These are phyloP conservation scores for Sphaerodactylus townsendi DNA, from an alignment of 2,113 vertebrate genomes.

Conservation along the genomic window DNA sequence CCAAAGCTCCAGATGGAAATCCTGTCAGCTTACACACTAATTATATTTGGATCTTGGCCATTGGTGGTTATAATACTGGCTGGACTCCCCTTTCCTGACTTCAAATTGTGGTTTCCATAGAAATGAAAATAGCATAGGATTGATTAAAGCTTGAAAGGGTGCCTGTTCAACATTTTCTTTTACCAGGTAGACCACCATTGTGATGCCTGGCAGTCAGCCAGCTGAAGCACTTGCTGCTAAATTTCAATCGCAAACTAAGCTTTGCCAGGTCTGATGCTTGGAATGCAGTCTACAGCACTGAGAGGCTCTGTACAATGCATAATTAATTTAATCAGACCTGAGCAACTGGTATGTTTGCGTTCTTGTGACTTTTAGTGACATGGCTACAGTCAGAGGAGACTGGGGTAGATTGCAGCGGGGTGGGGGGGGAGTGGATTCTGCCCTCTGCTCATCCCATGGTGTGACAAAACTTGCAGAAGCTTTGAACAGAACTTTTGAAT, in stretches of 20 bases:
- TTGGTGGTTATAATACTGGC: neutral
- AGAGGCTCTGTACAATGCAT: neutral
- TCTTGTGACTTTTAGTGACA: neutral
- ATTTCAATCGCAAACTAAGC: neutral
- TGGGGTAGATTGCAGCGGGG: too few species aligned
- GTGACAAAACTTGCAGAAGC: neutral
- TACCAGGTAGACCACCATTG: neutral
- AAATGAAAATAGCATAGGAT: neutral
- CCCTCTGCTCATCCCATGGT: neutral
- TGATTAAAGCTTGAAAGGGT: slow-evolving; percentile 4
- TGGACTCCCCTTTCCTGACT: neutral
- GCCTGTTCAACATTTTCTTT: neutral
- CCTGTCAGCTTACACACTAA: neutral
- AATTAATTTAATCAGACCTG: slow-evolving; percentile 5
- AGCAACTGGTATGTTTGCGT: neutral
- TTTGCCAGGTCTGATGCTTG: neutral
- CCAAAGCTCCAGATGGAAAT: neutral
- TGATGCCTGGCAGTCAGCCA: neutral
- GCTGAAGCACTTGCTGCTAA: slow-evolving; percentile 3
- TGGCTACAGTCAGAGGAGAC: neutral
- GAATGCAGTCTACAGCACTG: neutral
- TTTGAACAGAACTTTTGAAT: neutral
- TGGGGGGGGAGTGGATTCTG: neutral
- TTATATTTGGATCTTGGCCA: neutral
- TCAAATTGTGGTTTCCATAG: neutral